Base-by-base conservation (phyloP, 2,113 vertebrate genomes). In the Craseonycteris thonglongyai region DNA sequence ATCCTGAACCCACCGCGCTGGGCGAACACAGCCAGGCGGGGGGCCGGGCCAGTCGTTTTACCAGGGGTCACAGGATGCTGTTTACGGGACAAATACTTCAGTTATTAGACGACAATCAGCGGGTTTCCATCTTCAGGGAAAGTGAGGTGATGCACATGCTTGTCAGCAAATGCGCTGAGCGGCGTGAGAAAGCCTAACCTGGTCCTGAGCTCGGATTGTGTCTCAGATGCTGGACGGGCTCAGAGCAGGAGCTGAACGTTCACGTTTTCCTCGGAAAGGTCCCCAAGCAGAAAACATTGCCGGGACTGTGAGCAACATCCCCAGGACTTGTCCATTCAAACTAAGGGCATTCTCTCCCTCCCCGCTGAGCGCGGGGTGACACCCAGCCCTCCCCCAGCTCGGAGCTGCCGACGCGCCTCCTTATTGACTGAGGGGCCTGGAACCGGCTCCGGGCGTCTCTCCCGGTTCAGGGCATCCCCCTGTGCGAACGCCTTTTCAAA, bases 401-500 rank as follows among this genome's bases (percentile, higher is more conserved):
- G 49, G 88, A 68, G 61, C 83, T 11, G 33, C 66, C 92, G 81
- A 82, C 19, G 2, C 83, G 49, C 33, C 35, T 71, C 72, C 56
- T 75, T 89, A 80, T 88, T 88, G 87, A 63, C 82, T 95, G n/a
- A 82, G 65, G 42, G 92, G 24, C 61, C 79, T 35, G 49, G 49
- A 68, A n/a, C n/a, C n/a, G n/a, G 69, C 74, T 45, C 47, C 26
- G 19, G 49, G 56, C 5, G 0, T 45, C 94, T 91, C 54, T 42
- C 18, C 95, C 78, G 76, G 45, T 61, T 42, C 56, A 1, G n/a
- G 2, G 21, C 5, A 16, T 72, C 83, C 89, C 82, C 82, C 86
- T 89, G 79, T 12, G 94, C 69, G 38, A 49, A 22, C 14, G 28
- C 88, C 91, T 56, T 96, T 97, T 92, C 54, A 88, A 96, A 78